Evolutionary conservation across 2,113 vertebrate species (phyloP).

Genomic region (Centrocercus urophasianus): DNA sequence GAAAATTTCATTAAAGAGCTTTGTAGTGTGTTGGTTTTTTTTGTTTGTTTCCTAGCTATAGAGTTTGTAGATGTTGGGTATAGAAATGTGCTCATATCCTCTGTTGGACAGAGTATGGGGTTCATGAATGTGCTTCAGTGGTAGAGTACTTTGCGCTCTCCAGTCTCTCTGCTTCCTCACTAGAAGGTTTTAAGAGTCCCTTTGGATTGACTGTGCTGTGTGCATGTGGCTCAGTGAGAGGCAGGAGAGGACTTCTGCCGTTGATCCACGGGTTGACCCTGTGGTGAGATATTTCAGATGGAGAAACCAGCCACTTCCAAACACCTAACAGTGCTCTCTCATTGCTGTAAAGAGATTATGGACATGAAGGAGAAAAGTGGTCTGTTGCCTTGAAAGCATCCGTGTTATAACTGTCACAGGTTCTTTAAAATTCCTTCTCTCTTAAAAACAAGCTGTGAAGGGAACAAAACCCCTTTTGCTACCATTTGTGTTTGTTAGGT

Average conservation of each 20-base stretch:
- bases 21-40: neutral
- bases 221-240: neutral
- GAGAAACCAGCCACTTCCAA: neutral
- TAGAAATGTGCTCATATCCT: neutral
- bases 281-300: neutral
- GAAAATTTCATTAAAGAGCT: neutral
- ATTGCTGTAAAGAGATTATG: neutral
- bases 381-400: neutral
- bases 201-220: neutral
- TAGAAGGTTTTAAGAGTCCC: neutral
- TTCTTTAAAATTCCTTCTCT: neutral
- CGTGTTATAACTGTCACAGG: neutral
- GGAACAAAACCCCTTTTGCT: neutral
- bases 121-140: neutral
- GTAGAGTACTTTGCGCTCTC: neutral
- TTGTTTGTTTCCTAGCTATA: neutral
- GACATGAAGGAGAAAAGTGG: neutral
- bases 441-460: neutral
- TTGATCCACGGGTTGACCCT: neutral
- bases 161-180: neutral
- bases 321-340: neutral
- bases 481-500: neutral
- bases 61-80: neutral
- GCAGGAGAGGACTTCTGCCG: neutral
- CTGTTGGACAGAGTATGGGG: neutral